Evolutionary conservation across 2,797 vertebrate genomes (phyloP), one percentile per base, ranked within the genome.

Genomic region (Xiphophorus birchmanni): DNA sequence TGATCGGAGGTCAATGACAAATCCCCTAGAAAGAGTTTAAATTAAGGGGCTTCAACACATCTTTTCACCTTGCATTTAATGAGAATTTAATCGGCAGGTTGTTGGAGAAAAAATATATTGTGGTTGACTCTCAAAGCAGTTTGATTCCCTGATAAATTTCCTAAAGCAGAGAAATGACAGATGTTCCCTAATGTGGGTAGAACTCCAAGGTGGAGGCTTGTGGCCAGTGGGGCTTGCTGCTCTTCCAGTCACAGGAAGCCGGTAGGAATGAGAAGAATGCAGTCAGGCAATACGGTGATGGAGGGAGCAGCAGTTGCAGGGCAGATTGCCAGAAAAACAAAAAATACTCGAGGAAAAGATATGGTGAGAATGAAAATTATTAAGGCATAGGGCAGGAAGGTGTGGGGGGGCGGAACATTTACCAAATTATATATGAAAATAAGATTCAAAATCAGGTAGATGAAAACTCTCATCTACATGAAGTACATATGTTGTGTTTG

Each of bases 241-340:
- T 90, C 88, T 90, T 89, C 85, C 88, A 92, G 91, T 93, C 87
- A 94, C 94, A 95, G 94, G 94, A 95, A 95, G 93, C 90, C 86
- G 83, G 83, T 79, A 86, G 95, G 94, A 95, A 95, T 95, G 93
- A 90, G 82, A 92, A 80, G 95, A 95, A 95, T 95, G 95, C 91
- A 90, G 93, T 90, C 92, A 91, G 81, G 93, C 92, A 93, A 89
- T 90, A 89, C 74, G 56, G 86, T 90, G 90, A 94, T 92, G 88
- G 90, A 92, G 86, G 88, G 86, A 94, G 92, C 92, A 94, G 93
- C 89, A 92, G 91, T 90, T 85, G 87, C 86, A 77, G 75, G 90
- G 93, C 93, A 92, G 80, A 90, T 85, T 88, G 91, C 93, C 93
- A 93, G 84, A 82, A 82, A 50, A 78, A 85, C 79, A 4, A 29